phyloP scores from a whole-genome alignment of 2,888 invertebrate genomes.

The Lepidonotus clava region DNA sequence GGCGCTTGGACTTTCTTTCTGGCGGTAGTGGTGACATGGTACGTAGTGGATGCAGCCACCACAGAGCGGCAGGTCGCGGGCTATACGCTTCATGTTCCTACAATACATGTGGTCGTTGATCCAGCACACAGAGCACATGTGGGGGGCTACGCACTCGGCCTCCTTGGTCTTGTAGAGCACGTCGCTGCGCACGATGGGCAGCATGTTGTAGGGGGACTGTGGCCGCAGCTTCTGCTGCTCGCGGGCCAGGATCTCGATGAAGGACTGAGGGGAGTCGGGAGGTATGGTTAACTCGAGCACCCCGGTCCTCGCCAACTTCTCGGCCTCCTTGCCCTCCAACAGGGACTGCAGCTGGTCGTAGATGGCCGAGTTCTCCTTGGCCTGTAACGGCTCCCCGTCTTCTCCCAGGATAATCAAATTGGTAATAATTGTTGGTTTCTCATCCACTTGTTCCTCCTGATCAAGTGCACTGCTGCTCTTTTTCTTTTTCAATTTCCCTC shows the following conservation, averaged over 20 bases:
- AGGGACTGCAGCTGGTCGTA: conserved; percentile 27
- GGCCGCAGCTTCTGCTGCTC: conserved; percentile 12
- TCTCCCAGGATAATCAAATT: conserved; percentile 41
- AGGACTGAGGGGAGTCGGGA: conserved; percentile 25
- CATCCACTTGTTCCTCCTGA: not conserved
- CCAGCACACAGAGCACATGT: conserved; percentile 64
- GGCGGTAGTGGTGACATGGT: conserved; percentile 60
- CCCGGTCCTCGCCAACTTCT: conserved; percentile 27
- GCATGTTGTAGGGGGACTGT: not conserved
- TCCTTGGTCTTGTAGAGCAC: conserved; percentile 37
- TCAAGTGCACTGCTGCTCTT: not conserved
- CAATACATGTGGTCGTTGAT: conserved; percentile 65
- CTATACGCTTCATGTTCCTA: conserved; percentile 61
- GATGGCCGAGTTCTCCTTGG: not conserved
- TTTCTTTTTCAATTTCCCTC: conserved; percentile 29
- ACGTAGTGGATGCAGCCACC: conserved; percentile 63
- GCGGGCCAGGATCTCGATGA: conserved; percentile 30
- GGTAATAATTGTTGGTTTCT: not conserved
- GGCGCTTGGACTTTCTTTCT: conserved; percentile 16
- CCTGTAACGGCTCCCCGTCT: conserved; percentile 23
- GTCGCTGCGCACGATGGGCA: not conserved
- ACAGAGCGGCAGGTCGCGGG: conserved; percentile 54
- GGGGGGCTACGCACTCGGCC: conserved; percentile 59
- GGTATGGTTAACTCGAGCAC: conserved; percentile 3
- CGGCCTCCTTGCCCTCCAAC: conserved; percentile 3